Evolutionary conservation across 2,888 invertebrate species (phyloP), one percentile per base, ranked within the genome.

Genomic region (Rhopalosiphum nymphaeae): DNA sequence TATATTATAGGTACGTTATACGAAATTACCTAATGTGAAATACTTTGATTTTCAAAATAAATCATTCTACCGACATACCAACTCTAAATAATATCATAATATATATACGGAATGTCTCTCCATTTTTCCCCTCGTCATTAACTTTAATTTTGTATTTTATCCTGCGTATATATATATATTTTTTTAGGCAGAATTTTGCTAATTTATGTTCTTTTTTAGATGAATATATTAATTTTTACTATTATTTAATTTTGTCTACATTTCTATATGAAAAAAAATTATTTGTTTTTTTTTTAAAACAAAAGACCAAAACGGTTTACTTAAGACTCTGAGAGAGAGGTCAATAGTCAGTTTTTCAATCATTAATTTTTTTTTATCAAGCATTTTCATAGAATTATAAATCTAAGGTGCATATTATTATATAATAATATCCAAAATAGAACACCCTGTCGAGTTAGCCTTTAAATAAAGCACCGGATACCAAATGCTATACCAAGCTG

Each of bases 21-120:
- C 16, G 1, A 67, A 67, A 67, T n/a, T n/a, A 67, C n/a, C n/a
- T 67, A n/a, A 67, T n/a, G 67, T n/a, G 67, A 5, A n/a, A 16
- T 61, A 67, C n/a, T n/a, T 67, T n/a, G n/a, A 67, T 67, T 67
- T 67, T 67, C 3, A 67, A 67, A n/a, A 67, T 84, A 84, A 84
- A 84, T 84, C 84, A 42, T 84, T 42, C 84, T 2, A 84, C 84
- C 42, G 67, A n/a, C 16, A 67, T 16, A 67, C n/a, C n/a, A n/a
- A n/a, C n/a, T n/a, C 5, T 16, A n/a, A 29, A n/a, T 67, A 67
- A 67, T 67, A 67, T 67, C n/a, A n/a, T 67, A 67, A 16, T n/a
- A n/a, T 67, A n/a, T 13, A 67, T 16, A 67, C n/a, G 16, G n/a
- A n/a, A n/a, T 16, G 67, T 67, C n/a, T 11, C n/a, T 3, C n/a